phyloP scores from a whole-genome alignment of 2,113 vertebrate genomes.

The Pavo muticus region DNA sequence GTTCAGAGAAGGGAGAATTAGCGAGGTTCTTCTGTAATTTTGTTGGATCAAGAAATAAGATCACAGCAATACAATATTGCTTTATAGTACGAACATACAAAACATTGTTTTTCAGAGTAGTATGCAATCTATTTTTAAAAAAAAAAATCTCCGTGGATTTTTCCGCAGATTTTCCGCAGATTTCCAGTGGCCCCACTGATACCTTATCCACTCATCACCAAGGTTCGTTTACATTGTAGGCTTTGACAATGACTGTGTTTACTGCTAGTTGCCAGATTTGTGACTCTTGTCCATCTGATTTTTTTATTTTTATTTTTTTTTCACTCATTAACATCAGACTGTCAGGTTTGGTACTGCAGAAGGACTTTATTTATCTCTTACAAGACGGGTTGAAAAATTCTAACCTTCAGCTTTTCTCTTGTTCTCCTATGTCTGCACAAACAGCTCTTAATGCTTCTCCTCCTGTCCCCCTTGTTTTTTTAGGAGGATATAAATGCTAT shows the following conservation, averaged over 20 bases:
- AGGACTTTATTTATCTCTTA: constrained; percentile 74
- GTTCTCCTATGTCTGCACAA: constrained; percentile 55
- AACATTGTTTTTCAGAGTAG: constrained; percentile 74
- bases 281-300: constrained; percentile 76
- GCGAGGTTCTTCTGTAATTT: constrained; percentile 79
- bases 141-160: constrained; percentile 83
- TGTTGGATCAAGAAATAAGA: constrained; percentile 69
- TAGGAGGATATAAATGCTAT: constrained; percentile 99
- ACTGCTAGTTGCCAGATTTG: constrained; percentile 75
- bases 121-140: constrained; percentile 75
- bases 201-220: constrained; percentile 87
- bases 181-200: constrained; percentile 87
- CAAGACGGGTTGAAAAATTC: constrained; percentile 71
- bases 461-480: constrained; percentile 72
- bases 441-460: constrained; percentile 73
- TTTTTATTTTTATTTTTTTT: constrained; percentile 57
- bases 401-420: constrained; percentile 75
- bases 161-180: constrained; percentile 87
- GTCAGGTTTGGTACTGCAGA: constrained; percentile 73
- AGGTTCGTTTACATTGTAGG: constrained; percentile 82
- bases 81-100: constrained; percentile 68
- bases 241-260: constrained; percentile 75
- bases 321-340: constrained; percentile 75
- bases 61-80: constrained; percentile 71
- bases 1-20: constrained; percentile 76